Percentiles rank a stretch among this genome's conserved stretches.
Conservation (phyloP, 1,140 invertebrate species). For the Sweltsa coloradensis region DNA sequence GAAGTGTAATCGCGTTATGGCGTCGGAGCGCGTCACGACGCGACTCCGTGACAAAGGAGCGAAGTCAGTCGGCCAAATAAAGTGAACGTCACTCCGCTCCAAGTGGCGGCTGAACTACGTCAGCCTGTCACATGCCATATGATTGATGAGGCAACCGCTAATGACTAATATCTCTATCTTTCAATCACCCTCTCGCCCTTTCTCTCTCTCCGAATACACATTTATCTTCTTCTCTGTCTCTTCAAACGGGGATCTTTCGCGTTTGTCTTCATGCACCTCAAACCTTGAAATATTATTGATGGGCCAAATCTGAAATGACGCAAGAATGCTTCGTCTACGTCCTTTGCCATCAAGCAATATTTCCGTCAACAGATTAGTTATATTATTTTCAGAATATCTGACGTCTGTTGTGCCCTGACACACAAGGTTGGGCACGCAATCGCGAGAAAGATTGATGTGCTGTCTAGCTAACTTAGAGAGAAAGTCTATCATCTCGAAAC, state of each 20-base stretch:
- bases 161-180: conserved; percentile 1
- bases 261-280: too few relatives aligned
- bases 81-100: too few relatives aligned
- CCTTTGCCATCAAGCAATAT: conserved; percentile 8
- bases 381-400: background rate
- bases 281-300: conserved; percentile 9
- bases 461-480: background rate
- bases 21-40: too few relatives aligned
- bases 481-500: conserved; percentile 3
- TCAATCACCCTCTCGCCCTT: background rate
- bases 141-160: conserved; percentile 3
- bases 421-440: background rate
- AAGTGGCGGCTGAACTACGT: too few relatives aligned
- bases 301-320: conserved; percentile 8
- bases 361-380: conserved; percentile 10
- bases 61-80: too few relatives aligned
- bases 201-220: conserved; percentile 1
- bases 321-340: conserved; percentile 7
- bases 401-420: background rate
- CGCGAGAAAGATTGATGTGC: conserved; percentile 1
- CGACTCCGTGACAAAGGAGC: too few relatives aligned
- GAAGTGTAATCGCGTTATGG: too few relatives aligned
- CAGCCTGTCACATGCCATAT: too few relatives aligned
- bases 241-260: too few relatives aligned
- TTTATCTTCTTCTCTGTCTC: background rate